phyloP scores from a whole-genome alignment of 1,140 invertebrate genomes.

The Globodera rostochiensis region DNA sequence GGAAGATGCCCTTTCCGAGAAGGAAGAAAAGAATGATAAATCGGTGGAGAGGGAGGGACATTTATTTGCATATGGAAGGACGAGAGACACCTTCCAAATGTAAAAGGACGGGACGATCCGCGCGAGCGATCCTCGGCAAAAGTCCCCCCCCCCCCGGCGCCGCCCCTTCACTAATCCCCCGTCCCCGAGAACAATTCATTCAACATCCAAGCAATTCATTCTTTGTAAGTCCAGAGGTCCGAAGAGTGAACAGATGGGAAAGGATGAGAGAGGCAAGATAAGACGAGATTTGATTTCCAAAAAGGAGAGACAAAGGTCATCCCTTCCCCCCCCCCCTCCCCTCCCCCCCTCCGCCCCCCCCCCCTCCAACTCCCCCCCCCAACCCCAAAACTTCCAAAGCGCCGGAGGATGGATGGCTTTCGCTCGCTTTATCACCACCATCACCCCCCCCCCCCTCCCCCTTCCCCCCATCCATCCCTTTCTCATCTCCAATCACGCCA shows the following conservation, averaged over 20 bases:
- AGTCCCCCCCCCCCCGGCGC: background rate
- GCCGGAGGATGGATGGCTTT: background rate
- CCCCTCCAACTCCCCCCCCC: no score
- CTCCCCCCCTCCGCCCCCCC: no score
- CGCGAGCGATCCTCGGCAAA: background rate
- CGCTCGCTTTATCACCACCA: no score
- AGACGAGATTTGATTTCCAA: background rate
- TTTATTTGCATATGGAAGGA: slow-evolving; percentile 15
- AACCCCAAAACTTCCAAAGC: no score
- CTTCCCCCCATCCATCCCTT: background rate
- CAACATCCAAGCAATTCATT: background rate
- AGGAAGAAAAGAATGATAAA: slow-evolving; percentile 2
- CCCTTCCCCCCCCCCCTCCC: no score
- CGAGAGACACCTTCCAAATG: background rate
- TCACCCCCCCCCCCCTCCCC: background rate
- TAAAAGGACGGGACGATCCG: background rate
- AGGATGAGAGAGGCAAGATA: background rate
- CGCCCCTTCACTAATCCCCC: background rate
- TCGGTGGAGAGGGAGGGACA: background rate
- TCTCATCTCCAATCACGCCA: background rate
- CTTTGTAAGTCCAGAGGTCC: background rate
- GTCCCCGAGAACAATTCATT: background rate
- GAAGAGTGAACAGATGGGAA: background rate
- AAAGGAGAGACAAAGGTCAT: no score
- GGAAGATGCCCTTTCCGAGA: background rate